Base-by-base conservation (phyloP, 2,888 invertebrate species). In the Agrotis segetum region DNA sequence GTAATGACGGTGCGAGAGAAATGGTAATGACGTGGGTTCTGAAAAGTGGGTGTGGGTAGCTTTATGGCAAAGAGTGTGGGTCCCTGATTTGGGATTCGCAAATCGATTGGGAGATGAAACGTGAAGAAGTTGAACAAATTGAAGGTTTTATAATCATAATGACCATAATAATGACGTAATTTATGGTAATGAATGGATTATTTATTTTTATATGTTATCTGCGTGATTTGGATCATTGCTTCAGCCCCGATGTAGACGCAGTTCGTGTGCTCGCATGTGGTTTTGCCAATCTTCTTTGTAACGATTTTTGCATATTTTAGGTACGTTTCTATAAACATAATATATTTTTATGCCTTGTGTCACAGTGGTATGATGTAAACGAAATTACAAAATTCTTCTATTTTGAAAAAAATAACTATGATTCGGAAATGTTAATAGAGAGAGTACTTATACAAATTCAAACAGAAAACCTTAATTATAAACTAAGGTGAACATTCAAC, bases 1-100 rank as follows among this genome's bases (percentile, higher is more conserved):
- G 74, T 74, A 74, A 85, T 77, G 82, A 73, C 63, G 80, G 58
- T 59, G 49, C 55, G 76, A 58, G 64, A 77, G 56, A 69, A 77
- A 73, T 53, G 69, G 64, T 64, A 74, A 79, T 75, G 80, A 85
- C 29, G 52, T 71, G 53, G 52, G 67, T 71, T 73, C 52, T 61
- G 49, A 29, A 63, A n/a, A 24, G 67, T 24, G 19, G 24, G 34
- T 55, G 34, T 53, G 58, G 21, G 46, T 19, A 44, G 21, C 14
- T 67, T 68, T 63, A 56, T 24, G 3, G 50, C 53, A 40, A n/a
- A 68, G n/a, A 24, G 13, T 34, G 11, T 1, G 19, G 4, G 14
- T 14, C 34, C 58, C 29, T n/a, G 46, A 21, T 34, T 68, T 55
- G 34, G 1, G 46, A 67, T 21, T 53, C 17, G 50, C 24, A 56